phyloP scores from a whole-genome alignment of 2,797 vertebrate species.

The Danio jaintianensis region DNA sequence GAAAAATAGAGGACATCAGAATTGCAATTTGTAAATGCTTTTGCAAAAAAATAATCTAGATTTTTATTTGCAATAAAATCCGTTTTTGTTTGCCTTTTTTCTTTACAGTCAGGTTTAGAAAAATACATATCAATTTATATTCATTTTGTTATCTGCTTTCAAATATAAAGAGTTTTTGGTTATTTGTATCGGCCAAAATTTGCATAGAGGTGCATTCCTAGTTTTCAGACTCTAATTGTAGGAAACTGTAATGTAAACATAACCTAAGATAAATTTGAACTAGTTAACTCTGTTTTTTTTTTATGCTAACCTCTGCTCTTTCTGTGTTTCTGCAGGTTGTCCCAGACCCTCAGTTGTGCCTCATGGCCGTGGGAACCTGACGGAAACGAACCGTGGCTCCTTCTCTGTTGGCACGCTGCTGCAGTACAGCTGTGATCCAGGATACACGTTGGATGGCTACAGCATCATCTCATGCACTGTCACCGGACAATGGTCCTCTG shows the following conservation, averaged over 20 bases:
- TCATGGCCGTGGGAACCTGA: slow-evolving; percentile 80
- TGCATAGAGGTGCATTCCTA: background rate
- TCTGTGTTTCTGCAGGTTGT: slow-evolving; percentile 69
- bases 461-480: slow-evolving; percentile 74
- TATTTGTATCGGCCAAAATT: too few species aligned
- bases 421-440: slow-evolving; percentile 76
- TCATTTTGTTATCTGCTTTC: too few species aligned
- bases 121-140: too few species aligned
- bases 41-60: too few species aligned
- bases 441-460: slow-evolving; percentile 74
- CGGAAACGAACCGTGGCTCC: slow-evolving; percentile 78
- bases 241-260: background rate
- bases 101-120: too few species aligned
- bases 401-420: slow-evolving; percentile 76
- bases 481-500: slow-evolving; percentile 74
- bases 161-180: too few species aligned
- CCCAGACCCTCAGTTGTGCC: slow-evolving; percentile 70
- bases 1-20: too few species aligned
- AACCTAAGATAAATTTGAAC: background rate
- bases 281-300: background rate
- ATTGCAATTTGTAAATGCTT: too few species aligned
- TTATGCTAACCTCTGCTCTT: background rate
- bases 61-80: too few species aligned
- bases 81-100: too few species aligned
- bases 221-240: background rate